phyloP scores from a whole-genome alignment of 1,140 invertebrate species.

The Hylaeus volcanicus region DNA sequence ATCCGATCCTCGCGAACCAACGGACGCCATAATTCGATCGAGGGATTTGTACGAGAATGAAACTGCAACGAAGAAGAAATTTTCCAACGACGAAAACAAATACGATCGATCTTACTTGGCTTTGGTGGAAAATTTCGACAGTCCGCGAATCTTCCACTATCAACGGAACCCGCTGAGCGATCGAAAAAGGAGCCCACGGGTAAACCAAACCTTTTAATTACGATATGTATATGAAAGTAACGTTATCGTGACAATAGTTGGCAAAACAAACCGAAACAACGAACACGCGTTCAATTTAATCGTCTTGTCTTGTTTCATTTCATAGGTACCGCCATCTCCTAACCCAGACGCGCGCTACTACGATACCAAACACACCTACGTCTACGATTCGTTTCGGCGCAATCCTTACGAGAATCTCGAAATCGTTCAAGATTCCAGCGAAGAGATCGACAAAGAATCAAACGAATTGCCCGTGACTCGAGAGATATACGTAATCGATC shows the following conservation, averaged over 20 bases:
- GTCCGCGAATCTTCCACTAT: constrained; percentile 35
- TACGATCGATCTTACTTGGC: constrained; percentile 25
- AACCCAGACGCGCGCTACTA: neutral
- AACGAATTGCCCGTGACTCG: neutral
- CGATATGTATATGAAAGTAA: no score
- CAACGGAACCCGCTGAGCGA: neutral
- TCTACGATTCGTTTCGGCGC: neutral
- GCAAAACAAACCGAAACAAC: no score
- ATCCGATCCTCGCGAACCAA: neutral
- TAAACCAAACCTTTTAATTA: neutral
- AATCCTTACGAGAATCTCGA: neutral
- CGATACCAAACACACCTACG: neutral
- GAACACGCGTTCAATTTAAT: neutral
- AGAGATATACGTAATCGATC: constrained; percentile 51
- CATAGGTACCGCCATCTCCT: neutral
- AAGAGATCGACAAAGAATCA: constrained; percentile 19
- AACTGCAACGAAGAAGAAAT: neutral
- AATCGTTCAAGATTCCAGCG: neutral
- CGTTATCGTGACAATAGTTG: no score
- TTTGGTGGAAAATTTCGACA: constrained; percentile 47
- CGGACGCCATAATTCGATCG: neutral
- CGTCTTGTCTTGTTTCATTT: neutral
- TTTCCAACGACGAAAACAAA: neutral
- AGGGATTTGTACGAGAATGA: neutral
- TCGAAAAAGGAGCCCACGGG: neutral